phyloP scores from a whole-genome alignment of 2,888 invertebrate species.

The Tanaodytes sp. region DNA sequence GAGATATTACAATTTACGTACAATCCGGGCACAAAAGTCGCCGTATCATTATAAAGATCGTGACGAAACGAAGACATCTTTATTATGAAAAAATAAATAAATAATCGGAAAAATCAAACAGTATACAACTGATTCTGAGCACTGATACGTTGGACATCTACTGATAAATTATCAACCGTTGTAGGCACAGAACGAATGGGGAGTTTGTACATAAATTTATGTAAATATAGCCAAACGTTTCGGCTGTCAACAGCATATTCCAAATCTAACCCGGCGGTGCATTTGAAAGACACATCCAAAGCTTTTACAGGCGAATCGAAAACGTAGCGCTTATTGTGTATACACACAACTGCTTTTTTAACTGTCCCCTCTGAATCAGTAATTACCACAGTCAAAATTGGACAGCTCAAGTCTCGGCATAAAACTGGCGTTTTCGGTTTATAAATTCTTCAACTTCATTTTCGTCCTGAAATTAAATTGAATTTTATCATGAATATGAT shows the following conservation, averaged over 20 bases:
- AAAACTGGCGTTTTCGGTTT: not conserved
- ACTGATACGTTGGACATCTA: too few relatives aligned
- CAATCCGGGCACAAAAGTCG: constrained; percentile 4
- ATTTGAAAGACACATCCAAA: constrained; percentile 12
- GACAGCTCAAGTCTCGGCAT: not conserved
- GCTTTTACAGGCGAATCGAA: not conserved
- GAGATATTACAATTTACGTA: constrained; percentile 20
- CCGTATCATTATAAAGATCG: not conserved
- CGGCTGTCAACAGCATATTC: constrained; percentile 13
- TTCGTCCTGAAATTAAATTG: not conserved
- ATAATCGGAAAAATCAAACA: not conserved
- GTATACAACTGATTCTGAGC: too few relatives aligned
- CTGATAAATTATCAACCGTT: constrained; percentile 8
- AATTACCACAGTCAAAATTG: not conserved
- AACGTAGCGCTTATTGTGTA: not conserved
- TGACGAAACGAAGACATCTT: not conserved
- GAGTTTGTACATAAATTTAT: constrained; percentile 12
- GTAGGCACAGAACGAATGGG: not conserved
- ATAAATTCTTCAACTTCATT: not conserved
- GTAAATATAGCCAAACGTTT: constrained; percentile 13
- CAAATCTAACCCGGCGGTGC: constrained; percentile 1
- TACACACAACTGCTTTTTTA: constrained; percentile 9
- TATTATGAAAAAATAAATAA: not conserved
- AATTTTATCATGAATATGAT: not conserved
- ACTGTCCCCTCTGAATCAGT: not conserved